Conservation (phyloP, 2,797 vertebrate species). For the Premnoplex brunnescens region DNA sequence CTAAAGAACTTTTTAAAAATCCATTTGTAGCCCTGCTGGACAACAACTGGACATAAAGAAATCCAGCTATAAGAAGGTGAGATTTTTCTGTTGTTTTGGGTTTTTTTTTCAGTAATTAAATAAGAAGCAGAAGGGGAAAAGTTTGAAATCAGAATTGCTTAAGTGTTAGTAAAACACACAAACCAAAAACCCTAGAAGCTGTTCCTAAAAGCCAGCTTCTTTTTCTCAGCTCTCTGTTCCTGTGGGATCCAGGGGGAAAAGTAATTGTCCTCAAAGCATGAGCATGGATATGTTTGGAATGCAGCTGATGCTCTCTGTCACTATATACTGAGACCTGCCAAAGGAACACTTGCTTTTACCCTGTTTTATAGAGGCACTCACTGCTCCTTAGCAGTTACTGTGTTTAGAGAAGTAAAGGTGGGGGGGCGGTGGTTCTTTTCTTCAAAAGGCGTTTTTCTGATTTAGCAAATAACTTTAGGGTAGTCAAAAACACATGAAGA, state of each 20-base stretch:
- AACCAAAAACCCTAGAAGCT: neutral
- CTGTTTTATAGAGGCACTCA: neutral
- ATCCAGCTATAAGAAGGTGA: constrained; percentile 97
- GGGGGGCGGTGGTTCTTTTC: neutral
- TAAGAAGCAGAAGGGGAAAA: neutral
- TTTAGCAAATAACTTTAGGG: neutral
- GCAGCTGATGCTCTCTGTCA: neutral
- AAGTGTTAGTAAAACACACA: neutral
- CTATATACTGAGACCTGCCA: neutral
- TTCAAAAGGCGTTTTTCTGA: neutral
- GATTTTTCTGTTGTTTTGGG: neutral
- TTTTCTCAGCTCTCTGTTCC: neutral
- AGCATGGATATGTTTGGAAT: neutral
- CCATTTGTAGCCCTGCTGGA: constrained; percentile 58
- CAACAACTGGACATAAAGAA: constrained; percentile 90
- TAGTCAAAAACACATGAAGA: neutral
- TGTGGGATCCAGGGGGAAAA: neutral
- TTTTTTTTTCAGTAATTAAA: neutral
- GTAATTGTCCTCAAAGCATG: neutral
- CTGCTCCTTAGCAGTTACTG: neutral
- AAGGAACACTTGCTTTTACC: neutral
- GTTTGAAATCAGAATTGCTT: neutral
- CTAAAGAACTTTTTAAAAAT: constrained; percentile 39
- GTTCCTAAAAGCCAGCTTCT: neutral
- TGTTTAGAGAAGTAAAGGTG: neutral